phyloP scores from a whole-genome alignment of 2,888 invertebrate genomes.

The Diadromus collaris region DNA sequence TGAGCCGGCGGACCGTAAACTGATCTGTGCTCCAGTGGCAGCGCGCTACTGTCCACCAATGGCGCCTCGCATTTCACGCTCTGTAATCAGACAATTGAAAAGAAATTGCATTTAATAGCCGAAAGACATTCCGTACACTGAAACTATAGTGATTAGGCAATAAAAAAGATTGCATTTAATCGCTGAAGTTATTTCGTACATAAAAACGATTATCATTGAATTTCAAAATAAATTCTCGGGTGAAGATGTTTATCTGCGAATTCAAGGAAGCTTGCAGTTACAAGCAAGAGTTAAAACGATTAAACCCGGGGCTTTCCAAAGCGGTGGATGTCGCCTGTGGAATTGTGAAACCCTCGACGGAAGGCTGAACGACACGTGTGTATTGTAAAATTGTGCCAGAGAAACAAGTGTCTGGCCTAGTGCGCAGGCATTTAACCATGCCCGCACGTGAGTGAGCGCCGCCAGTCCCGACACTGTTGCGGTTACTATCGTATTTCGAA shows the following conservation, averaged over 20 bases:
- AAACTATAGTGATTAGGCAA: too few species aligned
- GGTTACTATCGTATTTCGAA: constrained; percentile 49
- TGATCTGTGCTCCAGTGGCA: constrained; percentile 90
- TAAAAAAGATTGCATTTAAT: too few species aligned
- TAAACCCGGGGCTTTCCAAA: constrained; percentile 35
- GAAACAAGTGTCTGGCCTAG: constrained; percentile 35
- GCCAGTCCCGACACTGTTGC: constrained; percentile 10
- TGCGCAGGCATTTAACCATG: constrained; percentile 26
- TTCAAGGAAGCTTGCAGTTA: not conserved
- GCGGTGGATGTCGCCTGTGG: constrained; percentile 21
- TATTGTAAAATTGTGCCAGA: constrained; percentile 38
- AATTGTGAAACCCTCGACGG: constrained; percentile 47
- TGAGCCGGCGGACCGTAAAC: constrained; percentile 84
- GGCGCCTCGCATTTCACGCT: constrained; percentile 90
- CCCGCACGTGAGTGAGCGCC: constrained; percentile 38
- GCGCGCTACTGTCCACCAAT: constrained; percentile 88
- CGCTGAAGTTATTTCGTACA: too few species aligned
- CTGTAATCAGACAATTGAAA: constrained; percentile 81
- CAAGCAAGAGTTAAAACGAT: constrained; percentile 23
- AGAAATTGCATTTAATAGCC: not conserved
- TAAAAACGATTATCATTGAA: too few species aligned
- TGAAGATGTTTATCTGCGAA: too few species aligned
- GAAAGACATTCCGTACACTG: constrained; percentile 1
- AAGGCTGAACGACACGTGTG: not conserved
- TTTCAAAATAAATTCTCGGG: constrained; percentile 8